Percentiles rank a stretch among this genome's conserved stretches.
These are phyloP conservation scores for Pyrrhia umbra DNA, from an alignment of 2,888 invertebrate species.

Conservation along the genomic window DNA sequence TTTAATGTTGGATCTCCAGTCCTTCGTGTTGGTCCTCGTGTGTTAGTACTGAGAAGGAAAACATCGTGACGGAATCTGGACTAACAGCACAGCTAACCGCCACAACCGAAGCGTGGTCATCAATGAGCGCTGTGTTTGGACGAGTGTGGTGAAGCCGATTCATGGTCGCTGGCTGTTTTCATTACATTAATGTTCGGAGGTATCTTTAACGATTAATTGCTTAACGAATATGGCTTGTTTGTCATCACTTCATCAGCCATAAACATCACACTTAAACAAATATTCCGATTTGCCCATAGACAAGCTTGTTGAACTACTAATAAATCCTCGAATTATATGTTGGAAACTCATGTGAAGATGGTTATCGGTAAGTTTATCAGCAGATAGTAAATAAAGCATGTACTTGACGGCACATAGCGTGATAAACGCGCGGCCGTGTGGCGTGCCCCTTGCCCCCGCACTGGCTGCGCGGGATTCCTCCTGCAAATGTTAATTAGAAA, in stretches of 20 bases:
- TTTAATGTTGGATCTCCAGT: conserved; percentile 47
- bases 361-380: conserved; percentile 53
- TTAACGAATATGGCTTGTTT: background rate
- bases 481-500: conserved; percentile 44
- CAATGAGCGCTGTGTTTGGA: too few relatives aligned
- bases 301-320: conserved; percentile 3
- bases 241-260: background rate
- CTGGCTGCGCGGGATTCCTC: conserved; percentile 12
- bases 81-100: background rate
- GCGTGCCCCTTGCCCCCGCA: conserved; percentile 37
- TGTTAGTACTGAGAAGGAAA: conserved; percentile 11
- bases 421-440: conserved; percentile 25
- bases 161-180: too few relatives aligned
- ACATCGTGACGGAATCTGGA: conserved; percentile 19
- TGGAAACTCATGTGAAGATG: conserved; percentile 24
- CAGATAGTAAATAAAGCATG: conserved; percentile 30
- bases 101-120: background rate
- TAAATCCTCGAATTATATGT: conserved; percentile 21
- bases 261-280: background rate
- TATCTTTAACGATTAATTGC: too few relatives aligned
- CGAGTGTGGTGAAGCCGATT: too few relatives aligned
- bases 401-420: conserved; percentile 3
- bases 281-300: conserved; percentile 12
- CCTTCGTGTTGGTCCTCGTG: conserved; percentile 31
- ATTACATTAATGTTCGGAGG: too few relatives aligned